Evolutionary conservation across 1,140 invertebrate genomes (phyloP).

Genomic region (Ladona fulva): DNA sequence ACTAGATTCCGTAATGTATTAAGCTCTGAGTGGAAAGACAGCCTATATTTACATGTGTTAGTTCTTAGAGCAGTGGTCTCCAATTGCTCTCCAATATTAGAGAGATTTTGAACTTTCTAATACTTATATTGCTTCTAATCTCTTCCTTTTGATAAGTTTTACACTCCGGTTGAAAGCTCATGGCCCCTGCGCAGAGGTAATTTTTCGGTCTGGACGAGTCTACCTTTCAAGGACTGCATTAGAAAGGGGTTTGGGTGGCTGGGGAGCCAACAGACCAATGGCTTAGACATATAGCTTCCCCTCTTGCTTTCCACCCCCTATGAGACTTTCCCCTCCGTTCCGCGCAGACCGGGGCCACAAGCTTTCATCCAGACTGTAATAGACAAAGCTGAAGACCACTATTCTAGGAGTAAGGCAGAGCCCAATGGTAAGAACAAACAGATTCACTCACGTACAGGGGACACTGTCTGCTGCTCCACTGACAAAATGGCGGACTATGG

Average conservation of each 20-base stretch:
- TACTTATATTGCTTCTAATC: not conserved
- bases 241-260: too few species aligned
- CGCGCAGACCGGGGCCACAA: too few species aligned
- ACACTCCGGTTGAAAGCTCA: not conserved
- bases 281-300: too few species aligned
- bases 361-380: not conserved
- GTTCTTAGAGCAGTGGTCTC: slow-evolving; percentile 24
- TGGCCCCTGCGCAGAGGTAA: too few species aligned
- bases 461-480: slow-evolving; percentile 59
- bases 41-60: slow-evolving; percentile 18
- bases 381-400: slow-evolving; percentile 22
- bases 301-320: too few species aligned
- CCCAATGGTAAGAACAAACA: slow-evolving; percentile 26
- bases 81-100: slow-evolving; percentile 12
- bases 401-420: slow-evolving; percentile 23
- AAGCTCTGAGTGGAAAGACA: slow-evolving; percentile 21
- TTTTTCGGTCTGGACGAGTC: too few species aligned
- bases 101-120: not conserved
- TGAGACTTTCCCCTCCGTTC: too few species aligned
- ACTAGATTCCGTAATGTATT: slow-evolving; percentile 20
- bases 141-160: not conserved
- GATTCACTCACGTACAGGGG: slow-evolving; percentile 50
- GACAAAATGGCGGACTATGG: slow-evolving; percentile 63
- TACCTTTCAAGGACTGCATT: too few species aligned
- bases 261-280: too few species aligned